These are phyloP conservation scores for Frieseomelitta varia DNA, from an alignment of 1,140 invertebrate species.

Conservation along the genomic window DNA sequence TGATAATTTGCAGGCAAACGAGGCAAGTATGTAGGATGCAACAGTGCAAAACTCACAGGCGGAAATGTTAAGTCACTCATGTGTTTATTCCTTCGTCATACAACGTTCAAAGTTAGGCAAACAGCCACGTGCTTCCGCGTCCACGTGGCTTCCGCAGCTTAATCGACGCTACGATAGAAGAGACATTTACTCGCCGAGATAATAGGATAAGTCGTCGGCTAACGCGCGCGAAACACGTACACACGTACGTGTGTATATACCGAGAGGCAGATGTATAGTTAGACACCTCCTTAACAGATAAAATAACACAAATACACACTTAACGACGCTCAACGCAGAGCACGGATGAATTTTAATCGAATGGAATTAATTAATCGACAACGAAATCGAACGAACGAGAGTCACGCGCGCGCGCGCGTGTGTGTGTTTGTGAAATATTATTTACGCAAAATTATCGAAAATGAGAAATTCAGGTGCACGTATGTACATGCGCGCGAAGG, in stretches of 20 bases:
- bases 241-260: constrained; percentile 40
- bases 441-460: too few species aligned
- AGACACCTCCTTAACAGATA: constrained; percentile 2
- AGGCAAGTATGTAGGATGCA: too few species aligned
- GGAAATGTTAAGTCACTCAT: constrained; percentile 62
- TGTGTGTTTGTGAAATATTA: neutral
- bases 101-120: constrained; percentile 60
- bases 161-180: neutral
- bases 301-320: constrained; percentile 9
- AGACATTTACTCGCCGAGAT: constrained; percentile 34
- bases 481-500: too few species aligned
- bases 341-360: constrained; percentile 18
- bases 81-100: constrained; percentile 72
- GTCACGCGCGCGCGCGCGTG: neutral
- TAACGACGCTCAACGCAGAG: neutral
- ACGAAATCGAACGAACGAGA: neutral
- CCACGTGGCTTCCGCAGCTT: constrained; percentile 33
- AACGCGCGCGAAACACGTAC: constrained; percentile 17
- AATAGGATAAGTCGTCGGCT: constrained; percentile 53
- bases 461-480: too few species aligned
- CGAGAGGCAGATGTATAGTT: neutral
- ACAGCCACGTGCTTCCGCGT: constrained; percentile 34
- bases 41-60: neutral
- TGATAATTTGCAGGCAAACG: too few species aligned
- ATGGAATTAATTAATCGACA: constrained; percentile 9